Conservation (phyloP, 2,888 invertebrate genomes). For the Pollenia angustigena region DNA sequence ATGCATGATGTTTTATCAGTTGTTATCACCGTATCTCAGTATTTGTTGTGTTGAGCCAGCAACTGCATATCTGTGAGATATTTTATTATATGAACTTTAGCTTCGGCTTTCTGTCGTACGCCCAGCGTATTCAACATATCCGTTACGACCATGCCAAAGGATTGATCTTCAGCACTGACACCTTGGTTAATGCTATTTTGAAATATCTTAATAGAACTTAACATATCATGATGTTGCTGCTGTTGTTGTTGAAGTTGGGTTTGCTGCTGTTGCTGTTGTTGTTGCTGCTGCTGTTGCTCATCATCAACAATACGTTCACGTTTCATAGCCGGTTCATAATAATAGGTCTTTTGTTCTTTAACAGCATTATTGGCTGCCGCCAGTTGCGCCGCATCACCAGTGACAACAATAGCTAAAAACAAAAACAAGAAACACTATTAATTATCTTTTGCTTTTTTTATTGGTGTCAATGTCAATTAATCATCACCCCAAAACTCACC, state of each 20-base stretch:
- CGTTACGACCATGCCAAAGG: constrained; percentile 82
- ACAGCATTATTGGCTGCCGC: constrained; percentile 78
- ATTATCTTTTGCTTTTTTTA: not conserved
- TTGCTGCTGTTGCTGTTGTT: constrained; percentile 66
- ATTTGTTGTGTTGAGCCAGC: constrained; percentile 82
- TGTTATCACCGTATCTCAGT: constrained; percentile 76
- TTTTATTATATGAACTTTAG: constrained; percentile 82
- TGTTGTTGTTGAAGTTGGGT: constrained; percentile 61
- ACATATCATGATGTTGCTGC: constrained; percentile 80
- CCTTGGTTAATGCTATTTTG: constrained; percentile 82
- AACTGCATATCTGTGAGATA: constrained; percentile 82
- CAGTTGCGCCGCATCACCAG: constrained; percentile 81
- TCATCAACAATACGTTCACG: constrained; percentile 81
- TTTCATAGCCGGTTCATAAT: constrained; percentile 81
- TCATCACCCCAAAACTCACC: constrained; percentile 76
- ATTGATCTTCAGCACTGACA: constrained; percentile 82
- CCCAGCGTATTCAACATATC: constrained; percentile 82
- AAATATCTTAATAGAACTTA: constrained; percentile 82
- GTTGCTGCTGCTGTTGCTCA: constrained; percentile 73
- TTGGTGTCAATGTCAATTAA: constrained; percentile 1
- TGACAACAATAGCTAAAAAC: constrained; percentile 80
- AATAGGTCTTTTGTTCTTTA: constrained; percentile 82
- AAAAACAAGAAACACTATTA: not conserved
- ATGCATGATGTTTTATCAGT: constrained; percentile 69
- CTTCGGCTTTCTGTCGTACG: constrained; percentile 82